Evolutionary conservation across 1,140 invertebrate genomes (phyloP), one percentile per base, ranked within the genome.

Genomic region (Leptoteleia sp.): DNA sequence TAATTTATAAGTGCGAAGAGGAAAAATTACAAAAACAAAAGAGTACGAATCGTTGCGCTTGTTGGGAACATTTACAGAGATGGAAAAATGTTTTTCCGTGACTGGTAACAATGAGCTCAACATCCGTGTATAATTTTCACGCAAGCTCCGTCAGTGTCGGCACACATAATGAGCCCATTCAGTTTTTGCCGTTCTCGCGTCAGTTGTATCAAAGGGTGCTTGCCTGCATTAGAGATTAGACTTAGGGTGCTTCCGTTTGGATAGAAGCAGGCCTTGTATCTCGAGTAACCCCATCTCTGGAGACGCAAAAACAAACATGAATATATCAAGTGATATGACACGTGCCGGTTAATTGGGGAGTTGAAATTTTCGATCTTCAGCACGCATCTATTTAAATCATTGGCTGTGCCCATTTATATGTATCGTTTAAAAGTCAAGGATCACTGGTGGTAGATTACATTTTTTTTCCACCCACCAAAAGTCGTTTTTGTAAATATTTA

Each of bases 151-250:
- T 48, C 27, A 48, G 33, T 22, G 5, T 1, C 31, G 31, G 31
- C 38, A 45, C 27, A 59, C 31, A 54, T 79, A 75, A 79, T 79
- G 64, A 71, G 65, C 29, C 45, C 40, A 75, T 80, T 61, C 64
- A 61, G 57, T 80, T 80, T 76, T 80, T 80, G 67, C 67, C 45
- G 45, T 27, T 76, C 40, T 48, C 29, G 71, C 17, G 76, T 78
- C 64, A 76, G 38, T 70, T 52, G 47, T 73, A 76, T 85, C 81
- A 83, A 85, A 83, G 48, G 75, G 57, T 70, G 64, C 37, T n/a
- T 43, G 47, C 9, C 64, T 81, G 76, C 82, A 82, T 84, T 82
- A 84, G 76, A 83, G 75, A 83, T 85, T 83, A 84, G 82, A 73
- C 47, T 61, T 68, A 57, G 73, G 79, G 68, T 38, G 29, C 13